Evolutionary conservation across 2,888 invertebrate species (phyloP).

Genomic region (Macrosiphum euphorbiae): DNA sequence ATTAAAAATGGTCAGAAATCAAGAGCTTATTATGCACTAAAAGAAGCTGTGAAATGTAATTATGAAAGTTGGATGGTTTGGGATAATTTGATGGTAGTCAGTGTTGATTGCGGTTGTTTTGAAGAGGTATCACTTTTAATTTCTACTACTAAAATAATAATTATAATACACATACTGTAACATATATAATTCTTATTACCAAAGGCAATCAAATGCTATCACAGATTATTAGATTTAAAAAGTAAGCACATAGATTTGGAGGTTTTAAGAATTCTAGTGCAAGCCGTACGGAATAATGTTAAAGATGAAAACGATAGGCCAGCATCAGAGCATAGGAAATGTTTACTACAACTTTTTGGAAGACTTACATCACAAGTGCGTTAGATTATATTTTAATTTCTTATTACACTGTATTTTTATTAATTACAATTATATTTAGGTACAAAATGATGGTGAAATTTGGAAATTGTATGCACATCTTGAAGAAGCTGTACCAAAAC

Average conservation of each 20-base stretch:
- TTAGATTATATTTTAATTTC: constrained; percentile 4
- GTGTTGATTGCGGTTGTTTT: constrained; percentile 88
- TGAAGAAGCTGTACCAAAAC: constrained; percentile 71
- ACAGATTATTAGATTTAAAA: constrained; percentile 88
- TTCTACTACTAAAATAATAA: constrained; percentile 48
- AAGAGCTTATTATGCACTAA: constrained; percentile 85
- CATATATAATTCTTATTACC: constrained; percentile 58
- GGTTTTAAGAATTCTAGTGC: constrained; percentile 80
- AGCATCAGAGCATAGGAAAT: constrained; percentile 74
- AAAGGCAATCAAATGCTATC: constrained; percentile 82
- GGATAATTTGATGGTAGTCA: constrained; percentile 94
- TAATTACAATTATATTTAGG: constrained; percentile 68
- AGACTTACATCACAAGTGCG: constrained; percentile 76
- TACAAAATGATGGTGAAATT: constrained; percentile 77
- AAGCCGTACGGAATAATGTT: constrained; percentile 77
- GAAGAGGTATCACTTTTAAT: constrained; percentile 75
- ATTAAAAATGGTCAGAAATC: constrained; percentile 88
- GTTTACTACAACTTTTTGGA: constrained; percentile 80
- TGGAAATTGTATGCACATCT: constrained; percentile 88
- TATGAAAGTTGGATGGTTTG: constrained; percentile 95
- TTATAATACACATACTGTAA: not conserved
- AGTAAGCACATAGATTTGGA: constrained; percentile 83
- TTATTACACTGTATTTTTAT: not conserved
- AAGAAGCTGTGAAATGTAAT: constrained; percentile 92
- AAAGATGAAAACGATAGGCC: constrained; percentile 74